These are phyloP conservation scores for Apus apus DNA, from an alignment of 2,113 vertebrate genomes.

Conservation along the genomic window DNA sequence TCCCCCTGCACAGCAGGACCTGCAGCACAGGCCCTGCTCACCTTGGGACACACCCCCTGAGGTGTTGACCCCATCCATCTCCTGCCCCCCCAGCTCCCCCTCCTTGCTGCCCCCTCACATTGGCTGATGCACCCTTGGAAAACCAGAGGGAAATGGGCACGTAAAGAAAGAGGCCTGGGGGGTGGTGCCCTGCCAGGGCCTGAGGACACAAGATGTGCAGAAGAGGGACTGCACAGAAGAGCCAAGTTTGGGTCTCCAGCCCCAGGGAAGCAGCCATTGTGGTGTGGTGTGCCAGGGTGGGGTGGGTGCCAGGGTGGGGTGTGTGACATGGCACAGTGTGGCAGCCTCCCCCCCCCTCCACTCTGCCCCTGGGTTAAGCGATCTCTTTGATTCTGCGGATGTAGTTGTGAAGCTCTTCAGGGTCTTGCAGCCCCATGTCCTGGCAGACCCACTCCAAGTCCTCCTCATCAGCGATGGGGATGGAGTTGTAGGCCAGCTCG, in stretches of 20 bases:
- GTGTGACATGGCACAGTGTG: neutral
- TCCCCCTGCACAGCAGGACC: neutral
- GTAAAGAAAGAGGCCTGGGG: neutral
- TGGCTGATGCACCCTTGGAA: neutral
- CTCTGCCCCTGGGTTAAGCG: constrained; percentile 70
- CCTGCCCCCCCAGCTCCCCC: neutral
- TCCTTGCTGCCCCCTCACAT: rapidly evolving
- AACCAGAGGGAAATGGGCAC: neutral
- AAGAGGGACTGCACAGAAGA: neutral
- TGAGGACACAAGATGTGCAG: neutral
- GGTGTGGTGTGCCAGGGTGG: neutral
- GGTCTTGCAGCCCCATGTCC: constrained; percentile 94
- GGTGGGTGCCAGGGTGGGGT: neutral
- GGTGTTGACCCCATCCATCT: neutral
- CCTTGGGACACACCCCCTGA: rapidly evolving
- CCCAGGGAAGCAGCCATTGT: neutral
- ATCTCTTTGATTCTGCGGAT: constrained; percentile 98
- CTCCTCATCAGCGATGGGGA: constrained; percentile 92
- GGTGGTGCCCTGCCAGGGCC: neutral
- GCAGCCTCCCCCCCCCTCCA: neutral
- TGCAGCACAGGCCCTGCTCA: neutral
- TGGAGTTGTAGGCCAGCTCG: constrained; percentile 94
- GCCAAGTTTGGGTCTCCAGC: neutral
- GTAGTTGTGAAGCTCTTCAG: constrained; percentile 93
- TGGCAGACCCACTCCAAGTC: constrained; percentile 98